A percentile compares a stretch with the other conserved stretches of the same genome.
phyloP scores from a whole-genome alignment of 2,888 invertebrate species.

The Orchestes rusci region DNA sequence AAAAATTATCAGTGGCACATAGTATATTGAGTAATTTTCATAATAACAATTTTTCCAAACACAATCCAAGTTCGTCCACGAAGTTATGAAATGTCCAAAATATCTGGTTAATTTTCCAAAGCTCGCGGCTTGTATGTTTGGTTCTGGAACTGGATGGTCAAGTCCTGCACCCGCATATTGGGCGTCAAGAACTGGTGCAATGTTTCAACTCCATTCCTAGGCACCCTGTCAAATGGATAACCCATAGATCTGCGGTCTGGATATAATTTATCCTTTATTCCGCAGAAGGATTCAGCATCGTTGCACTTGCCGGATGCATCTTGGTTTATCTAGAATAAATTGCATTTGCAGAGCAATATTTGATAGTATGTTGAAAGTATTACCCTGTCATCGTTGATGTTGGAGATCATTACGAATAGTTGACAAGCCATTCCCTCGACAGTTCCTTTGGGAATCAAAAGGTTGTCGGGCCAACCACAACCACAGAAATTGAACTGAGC shows the following conservation, averaged over 20 bases:
- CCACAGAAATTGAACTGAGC: conserved; percentile 75
- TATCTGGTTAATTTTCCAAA: too few relatives aligned
- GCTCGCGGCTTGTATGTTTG: conserved; percentile 42
- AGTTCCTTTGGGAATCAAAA: conserved; percentile 68
- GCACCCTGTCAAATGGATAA: conserved; percentile 68
- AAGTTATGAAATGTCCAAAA: too few relatives aligned
- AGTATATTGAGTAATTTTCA: too few relatives aligned
- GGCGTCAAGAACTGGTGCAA: conserved; percentile 63
- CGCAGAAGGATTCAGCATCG: conserved; percentile 74
- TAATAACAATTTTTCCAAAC: too few relatives aligned
- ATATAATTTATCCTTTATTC: conserved; percentile 66
- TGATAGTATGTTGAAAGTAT: too few relatives aligned
- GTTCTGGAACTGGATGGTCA: conserved; percentile 56
- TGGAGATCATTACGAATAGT: conserved; percentile 71
- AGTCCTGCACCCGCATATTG: conserved; percentile 63
- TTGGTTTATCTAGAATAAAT: conserved; percentile 53
- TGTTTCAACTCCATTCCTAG: conserved; percentile 51
- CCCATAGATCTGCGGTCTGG: conserved; percentile 82
- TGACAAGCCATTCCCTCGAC: conserved; percentile 58
- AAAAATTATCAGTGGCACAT: too few relatives aligned
- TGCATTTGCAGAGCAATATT: too few relatives aligned
- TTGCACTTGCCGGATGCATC: conserved; percentile 53
- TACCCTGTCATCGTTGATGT: conserved; percentile 61
- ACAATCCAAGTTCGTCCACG: too few relatives aligned
- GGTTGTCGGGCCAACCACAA: conserved; percentile 82